Conservation (phyloP, 2,113 vertebrate species). For the Podiceps cristatus region DNA sequence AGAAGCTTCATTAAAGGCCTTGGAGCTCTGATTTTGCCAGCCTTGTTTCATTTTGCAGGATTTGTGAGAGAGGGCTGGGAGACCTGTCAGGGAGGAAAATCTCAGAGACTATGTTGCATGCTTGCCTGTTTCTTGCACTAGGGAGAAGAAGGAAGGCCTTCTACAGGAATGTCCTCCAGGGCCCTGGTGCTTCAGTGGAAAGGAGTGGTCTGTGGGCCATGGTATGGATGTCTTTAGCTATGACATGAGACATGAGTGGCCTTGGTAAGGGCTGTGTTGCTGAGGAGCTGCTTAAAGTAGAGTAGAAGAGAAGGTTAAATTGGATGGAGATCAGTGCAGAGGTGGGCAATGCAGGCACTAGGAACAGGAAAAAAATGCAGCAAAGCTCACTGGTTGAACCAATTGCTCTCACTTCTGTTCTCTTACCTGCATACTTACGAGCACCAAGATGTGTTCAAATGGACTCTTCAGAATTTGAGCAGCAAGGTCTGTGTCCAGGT, state of each 20-base stretch:
- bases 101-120: neutral
- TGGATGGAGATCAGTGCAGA: neutral
- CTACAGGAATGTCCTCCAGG: neutral
- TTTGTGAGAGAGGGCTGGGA: neutral
- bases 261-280: neutral
- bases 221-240: neutral
- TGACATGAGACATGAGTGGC: neutral
- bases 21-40: neutral
- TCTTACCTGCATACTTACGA: neutral
- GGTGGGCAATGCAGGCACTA: neutral
- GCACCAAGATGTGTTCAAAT: neutral
- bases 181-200: neutral
- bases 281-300: neutral
- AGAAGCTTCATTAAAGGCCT: neutral
- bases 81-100: neutral
- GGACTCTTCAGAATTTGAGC: neutral
- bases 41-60: neutral
- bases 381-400: neutral
- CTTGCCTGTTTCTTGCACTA: neutral
- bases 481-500: neutral
- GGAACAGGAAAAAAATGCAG: neutral
- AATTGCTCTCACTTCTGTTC: neutral
- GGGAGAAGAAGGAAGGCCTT: neutral
- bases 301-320: neutral
- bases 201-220: neutral